Percentiles rank a stretch among this genome's conserved stretches.
Evolutionary conservation across 1,140 invertebrate species (phyloP).

Genomic region (Yoshiicerus persimilis): DNA sequence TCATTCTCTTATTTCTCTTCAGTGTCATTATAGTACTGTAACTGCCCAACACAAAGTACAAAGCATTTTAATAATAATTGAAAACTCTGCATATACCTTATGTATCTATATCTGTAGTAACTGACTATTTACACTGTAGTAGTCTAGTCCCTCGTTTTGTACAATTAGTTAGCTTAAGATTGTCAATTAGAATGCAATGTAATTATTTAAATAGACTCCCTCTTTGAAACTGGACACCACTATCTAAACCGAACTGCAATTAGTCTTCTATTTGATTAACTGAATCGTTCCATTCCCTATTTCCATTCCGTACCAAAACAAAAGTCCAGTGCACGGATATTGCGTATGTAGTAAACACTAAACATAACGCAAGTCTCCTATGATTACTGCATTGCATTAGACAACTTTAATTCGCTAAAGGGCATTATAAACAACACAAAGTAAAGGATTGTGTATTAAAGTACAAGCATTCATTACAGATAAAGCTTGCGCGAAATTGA

Average conservation of each 20-base stretch:
- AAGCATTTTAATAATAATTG: background rate
- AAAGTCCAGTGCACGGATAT: background rate
- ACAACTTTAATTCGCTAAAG: conserved; percentile 3
- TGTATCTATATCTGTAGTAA: no score
- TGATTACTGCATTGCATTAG: background rate
- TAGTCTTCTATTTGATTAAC: background rate
- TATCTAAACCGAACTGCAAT: background rate
- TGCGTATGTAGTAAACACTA: no score
- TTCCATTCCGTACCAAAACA: background rate
- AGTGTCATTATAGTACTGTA: background rate
- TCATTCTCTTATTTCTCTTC: background rate
- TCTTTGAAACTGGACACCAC: conserved; percentile 5
- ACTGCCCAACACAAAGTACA: background rate
- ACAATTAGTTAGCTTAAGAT: background rate
- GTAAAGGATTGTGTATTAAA: background rate
- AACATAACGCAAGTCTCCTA: background rate
- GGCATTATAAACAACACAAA: background rate
- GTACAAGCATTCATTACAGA: background rate
- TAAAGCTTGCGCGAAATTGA: background rate
- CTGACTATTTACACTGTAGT: no score
- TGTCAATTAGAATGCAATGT: background rate
- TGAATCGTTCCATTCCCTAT: background rate
- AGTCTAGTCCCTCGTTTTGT: background rate
- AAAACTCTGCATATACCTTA: background rate
- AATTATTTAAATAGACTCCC: conserved; percentile 6